These are phyloP conservation scores for Megaleporinus macrocephalus DNA, from an alignment of 2,113 vertebrate genomes.

Conservation along the genomic window DNA sequence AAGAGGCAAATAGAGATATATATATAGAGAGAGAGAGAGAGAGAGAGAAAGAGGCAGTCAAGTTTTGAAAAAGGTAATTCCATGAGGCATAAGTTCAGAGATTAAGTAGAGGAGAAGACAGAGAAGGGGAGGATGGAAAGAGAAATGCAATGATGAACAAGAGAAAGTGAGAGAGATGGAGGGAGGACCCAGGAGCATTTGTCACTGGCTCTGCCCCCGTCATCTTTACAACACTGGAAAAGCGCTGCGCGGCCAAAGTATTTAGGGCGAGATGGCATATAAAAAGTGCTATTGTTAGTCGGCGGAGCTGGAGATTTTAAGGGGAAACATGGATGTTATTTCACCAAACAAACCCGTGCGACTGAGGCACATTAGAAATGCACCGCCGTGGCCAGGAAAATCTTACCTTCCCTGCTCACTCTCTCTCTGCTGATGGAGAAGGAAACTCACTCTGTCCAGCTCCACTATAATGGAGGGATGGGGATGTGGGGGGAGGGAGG, in stretches of 20 bases:
- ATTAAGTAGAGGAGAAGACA: not conserved
- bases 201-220: slow-evolving; percentile 27
- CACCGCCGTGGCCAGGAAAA: slow-evolving; percentile 82
- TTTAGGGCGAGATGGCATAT: slow-evolving; percentile 55
- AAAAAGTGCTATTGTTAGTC: slow-evolving; percentile 74
- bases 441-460: slow-evolving; percentile 81
- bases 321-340: slow-evolving; percentile 82
- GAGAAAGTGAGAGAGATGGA: slow-evolving; percentile 39
- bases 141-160: slow-evolving; percentile 23
- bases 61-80: not conserved
- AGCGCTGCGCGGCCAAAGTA: slow-evolving; percentile 47
- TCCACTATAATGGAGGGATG: slow-evolving; percentile 47
- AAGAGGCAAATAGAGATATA: no score
- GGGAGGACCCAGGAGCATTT: slow-evolving; percentile 34
- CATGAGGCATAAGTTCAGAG: not conserved
- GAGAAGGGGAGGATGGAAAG: not conserved
- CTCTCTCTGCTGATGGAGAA: slow-evolving; percentile 80
- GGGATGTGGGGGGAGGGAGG: slow-evolving; percentile 19
- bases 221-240: slow-evolving; percentile 66
- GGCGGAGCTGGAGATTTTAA: slow-evolving; percentile 59
- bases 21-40: slow-evolving; percentile 1
- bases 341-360: slow-evolving; percentile 76
- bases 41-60: not conserved
- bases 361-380: slow-evolving; percentile 77
- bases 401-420: slow-evolving; percentile 79